Evolutionary conservation across 2,888 invertebrate species (phyloP).

Genomic region (Mantis religiosa): DNA sequence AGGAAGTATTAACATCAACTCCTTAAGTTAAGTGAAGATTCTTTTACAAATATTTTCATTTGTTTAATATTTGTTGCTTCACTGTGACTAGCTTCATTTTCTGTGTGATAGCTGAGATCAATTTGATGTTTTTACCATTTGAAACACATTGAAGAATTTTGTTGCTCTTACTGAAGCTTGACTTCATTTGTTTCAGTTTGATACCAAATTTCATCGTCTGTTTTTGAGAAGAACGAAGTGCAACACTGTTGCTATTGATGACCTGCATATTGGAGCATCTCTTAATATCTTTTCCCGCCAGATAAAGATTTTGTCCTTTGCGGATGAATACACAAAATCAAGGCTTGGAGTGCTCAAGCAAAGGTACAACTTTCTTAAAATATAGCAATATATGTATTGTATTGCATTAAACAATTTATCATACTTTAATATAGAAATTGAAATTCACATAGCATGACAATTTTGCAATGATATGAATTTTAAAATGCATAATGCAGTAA

Average conservation of each 20-base stretch:
- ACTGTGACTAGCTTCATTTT: too few species aligned
- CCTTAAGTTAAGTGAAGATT: too few species aligned
- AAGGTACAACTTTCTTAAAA: conserved; percentile 49
- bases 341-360: conserved; percentile 60
- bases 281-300: conserved; percentile 69
- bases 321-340: conserved; percentile 62
- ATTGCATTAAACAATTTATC: not conserved
- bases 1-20: too few species aligned
- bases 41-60: too few species aligned
- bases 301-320: conserved; percentile 69
- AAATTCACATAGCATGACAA: too few species aligned
- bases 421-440: too few species aligned
- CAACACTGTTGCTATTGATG: conserved; percentile 59
- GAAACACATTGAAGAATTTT: not conserved
- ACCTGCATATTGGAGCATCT: conserved; percentile 70
- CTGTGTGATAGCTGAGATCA: too few species aligned
- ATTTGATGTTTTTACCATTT: not conserved
- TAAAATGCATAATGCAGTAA: too few species aligned
- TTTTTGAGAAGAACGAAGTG: conserved; percentile 67
- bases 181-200: conserved; percentile 48
- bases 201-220: conserved; percentile 58
- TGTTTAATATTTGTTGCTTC: too few species aligned
- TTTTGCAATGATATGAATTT: too few species aligned
- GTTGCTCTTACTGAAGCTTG: not conserved
- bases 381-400: not conserved